Evolutionary conservation across 1,140 invertebrate species (phyloP).

Genomic region (Brachionus rotundiformis): DNA sequence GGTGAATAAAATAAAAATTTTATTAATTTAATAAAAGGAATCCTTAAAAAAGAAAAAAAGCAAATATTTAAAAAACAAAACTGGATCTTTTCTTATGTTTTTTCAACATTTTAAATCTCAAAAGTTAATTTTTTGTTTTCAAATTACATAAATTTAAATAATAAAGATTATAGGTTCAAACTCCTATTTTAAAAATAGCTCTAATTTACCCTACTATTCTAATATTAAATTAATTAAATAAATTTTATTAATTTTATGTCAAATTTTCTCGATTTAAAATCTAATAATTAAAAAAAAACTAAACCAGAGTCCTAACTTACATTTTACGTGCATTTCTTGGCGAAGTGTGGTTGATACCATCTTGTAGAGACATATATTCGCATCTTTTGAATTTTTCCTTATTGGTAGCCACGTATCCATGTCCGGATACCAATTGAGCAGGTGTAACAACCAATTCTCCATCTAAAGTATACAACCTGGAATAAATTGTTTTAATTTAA

Average conservation of each 20-base stretch:
- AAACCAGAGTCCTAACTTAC: neutral
- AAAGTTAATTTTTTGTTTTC: neutral
- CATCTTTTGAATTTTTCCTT: conserved; percentile 48
- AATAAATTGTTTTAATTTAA: neutral
- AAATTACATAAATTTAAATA: neutral
- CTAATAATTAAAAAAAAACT: neutral
- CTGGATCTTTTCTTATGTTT: neutral
- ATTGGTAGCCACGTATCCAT: conserved; percentile 39
- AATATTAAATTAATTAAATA: too few species aligned
- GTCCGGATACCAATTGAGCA: neutral
- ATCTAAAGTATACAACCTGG: conserved; percentile 44
- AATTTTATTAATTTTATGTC: too few species aligned
- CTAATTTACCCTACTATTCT: too few species aligned
- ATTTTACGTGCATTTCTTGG: conserved; percentile 37
- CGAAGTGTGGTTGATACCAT: conserved; percentile 8
- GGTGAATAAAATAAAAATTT: too few species aligned
- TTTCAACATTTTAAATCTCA: neutral
- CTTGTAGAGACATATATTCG: conserved; percentile 33
- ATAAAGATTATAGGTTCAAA: too few species aligned
- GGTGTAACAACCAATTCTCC: conserved; percentile 25
- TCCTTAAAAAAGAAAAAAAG: neutral
- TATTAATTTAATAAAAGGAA: neutral
- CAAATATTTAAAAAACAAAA: neutral
- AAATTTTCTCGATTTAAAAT: too few species aligned
- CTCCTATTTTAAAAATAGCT: too few species aligned